Evolutionary conservation across 1,140 invertebrate genomes (phyloP), one percentile per base, ranked within the genome.

Genomic region (Vanessa tameamea): DNA sequence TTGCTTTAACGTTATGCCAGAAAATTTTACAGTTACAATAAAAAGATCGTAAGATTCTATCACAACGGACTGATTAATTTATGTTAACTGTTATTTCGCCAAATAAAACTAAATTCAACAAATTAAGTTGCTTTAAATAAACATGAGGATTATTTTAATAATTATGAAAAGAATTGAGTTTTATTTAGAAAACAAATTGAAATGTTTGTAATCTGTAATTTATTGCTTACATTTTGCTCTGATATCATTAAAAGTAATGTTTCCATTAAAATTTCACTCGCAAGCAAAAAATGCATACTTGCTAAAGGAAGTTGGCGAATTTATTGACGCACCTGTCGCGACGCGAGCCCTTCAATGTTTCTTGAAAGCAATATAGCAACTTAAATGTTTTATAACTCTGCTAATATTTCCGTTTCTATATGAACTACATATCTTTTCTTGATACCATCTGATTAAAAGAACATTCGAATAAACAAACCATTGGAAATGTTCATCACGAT

Each of bases 261-360:
- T 26, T 13, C 20, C 63, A 65, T 65, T 72, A 71, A 64, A 47
- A 57, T 47, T 65, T 72, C 26, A 31, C 31, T 47, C 57, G 1
- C 37, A 43, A 14, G 72, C 70, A 78, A 78, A 76, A 76, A 76
- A 23, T 57, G 70, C 71, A 73, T 66, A 70, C 67, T 64, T 64
- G 47, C 50, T 69, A 69, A 75, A 76, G 76, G 67, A 76, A 79
- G 73, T 77, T 69, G 63, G 75, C 68, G 64, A 78, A 81, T 79
- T 81, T 78, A 85, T 71, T 76, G 73, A 66, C 61, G 69, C 82
- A 83, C 79, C 83, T 80, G 80, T 80, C 75, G 64, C 31, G 47
- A 55, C 70, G 37, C 48, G 50, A 43, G 64, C 63, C 64, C 26
- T 72, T 55, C 53, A 48, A 31, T 64, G 63, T 47, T 43, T 59